A percentile compares a stretch with the other conserved stretches of the same genome.
phyloP scores from a whole-genome alignment of 2,888 invertebrate species.

The Phyto melanocephala region DNA sequence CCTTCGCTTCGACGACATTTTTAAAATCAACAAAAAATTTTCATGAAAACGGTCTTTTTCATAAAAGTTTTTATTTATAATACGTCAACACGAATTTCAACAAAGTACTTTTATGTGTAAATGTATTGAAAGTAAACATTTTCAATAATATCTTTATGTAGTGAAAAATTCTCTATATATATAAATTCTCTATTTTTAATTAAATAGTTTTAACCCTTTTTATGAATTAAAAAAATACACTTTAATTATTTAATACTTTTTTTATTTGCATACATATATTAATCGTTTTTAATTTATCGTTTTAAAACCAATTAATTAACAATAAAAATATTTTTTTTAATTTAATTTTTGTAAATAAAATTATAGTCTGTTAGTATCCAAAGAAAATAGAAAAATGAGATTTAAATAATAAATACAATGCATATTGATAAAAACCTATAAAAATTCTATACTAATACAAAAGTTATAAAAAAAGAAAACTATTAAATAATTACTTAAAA shows the following conservation, averaged over 20 bases:
- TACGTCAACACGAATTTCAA: too few relatives aligned
- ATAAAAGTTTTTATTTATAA: too few relatives aligned
- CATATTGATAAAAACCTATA: neutral
- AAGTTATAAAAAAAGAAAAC: slow-evolving; percentile 15
- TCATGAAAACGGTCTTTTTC: too few relatives aligned
- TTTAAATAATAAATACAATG: slow-evolving; percentile 1
- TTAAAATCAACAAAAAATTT: too few relatives aligned
- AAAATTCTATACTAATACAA: slow-evolving; percentile 3
- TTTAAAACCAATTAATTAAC: slow-evolving; percentile 37
- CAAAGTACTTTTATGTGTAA: too few relatives aligned
- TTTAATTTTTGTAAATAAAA: slow-evolving; percentile 18
- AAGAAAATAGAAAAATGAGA: neutral
- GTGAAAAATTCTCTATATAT: too few relatives aligned
- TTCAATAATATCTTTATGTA: too few relatives aligned
- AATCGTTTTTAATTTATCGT: neutral
- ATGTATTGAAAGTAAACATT: too few relatives aligned
- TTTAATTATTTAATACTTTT: neutral
- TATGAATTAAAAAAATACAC: too few relatives aligned
- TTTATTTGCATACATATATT: slow-evolving; percentile 13
- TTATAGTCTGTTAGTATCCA: slow-evolving; percentile 47
- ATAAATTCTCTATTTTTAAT: too few relatives aligned
- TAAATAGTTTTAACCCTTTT: too few relatives aligned
- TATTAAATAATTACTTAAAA: slow-evolving; percentile 50
- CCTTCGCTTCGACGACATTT: too few relatives aligned
- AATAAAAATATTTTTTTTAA: slow-evolving; percentile 1